These are phyloP conservation scores for Desmodus rotundus DNA, from an alignment of 2,113 vertebrate species.

Conservation along the genomic window DNA sequence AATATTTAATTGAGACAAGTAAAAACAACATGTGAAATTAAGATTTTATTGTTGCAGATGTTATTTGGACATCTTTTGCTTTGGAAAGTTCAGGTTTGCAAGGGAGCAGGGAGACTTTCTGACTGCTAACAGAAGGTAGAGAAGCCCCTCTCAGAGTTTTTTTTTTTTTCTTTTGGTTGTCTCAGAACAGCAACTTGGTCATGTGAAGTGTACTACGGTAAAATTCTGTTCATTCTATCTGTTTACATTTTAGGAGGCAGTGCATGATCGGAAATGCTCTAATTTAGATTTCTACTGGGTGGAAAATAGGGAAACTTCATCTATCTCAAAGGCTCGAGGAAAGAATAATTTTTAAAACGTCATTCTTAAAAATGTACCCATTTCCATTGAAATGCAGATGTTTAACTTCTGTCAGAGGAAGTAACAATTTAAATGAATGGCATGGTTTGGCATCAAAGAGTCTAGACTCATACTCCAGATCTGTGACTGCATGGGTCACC, in stretches of 20 bases:
- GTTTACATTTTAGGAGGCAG: background rate
- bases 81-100: background rate
- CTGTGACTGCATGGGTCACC: background rate
- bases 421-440: background rate
- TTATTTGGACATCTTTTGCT: background rate
- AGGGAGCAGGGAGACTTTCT: background rate
- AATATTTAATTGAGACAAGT: background rate
- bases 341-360: slow-evolving; percentile 8
- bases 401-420: background rate
- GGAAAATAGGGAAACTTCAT: background rate
- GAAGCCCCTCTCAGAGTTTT: background rate
- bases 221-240: background rate
- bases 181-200: background rate
- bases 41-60: background rate
- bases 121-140: background rate
- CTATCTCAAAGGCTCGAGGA: background rate
- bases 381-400: background rate
- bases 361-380: background rate
- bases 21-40: background rate
- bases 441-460: background rate
- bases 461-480: background rate
- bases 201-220: background rate
- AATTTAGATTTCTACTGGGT: background rate
- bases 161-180: background rate
- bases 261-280: background rate